These are phyloP conservation scores for Gymnogyps californianus DNA, from an alignment of 2,113 vertebrate species.

Conservation along the genomic window DNA sequence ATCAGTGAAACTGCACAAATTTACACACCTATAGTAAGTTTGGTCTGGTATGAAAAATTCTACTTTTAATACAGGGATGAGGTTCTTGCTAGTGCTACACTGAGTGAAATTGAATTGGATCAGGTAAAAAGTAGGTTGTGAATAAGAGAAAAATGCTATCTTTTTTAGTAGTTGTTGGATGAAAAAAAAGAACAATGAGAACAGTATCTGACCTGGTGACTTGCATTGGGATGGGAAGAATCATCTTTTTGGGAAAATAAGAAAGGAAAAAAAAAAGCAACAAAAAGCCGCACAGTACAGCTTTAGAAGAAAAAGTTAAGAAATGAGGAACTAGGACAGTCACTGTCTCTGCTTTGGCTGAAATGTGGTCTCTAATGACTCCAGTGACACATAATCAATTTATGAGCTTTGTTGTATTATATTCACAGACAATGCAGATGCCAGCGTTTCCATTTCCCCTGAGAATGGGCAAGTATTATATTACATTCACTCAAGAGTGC, in stretches of 20 bases:
- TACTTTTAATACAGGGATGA: background rate
- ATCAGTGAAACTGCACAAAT: background rate
- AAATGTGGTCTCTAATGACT: background rate
- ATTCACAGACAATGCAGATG: background rate
- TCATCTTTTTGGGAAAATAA: background rate
- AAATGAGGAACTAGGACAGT: background rate
- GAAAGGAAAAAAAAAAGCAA: background rate
- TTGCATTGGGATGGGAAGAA: background rate
- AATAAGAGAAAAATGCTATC: background rate
- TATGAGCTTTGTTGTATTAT: background rate
- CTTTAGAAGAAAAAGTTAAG: background rate
- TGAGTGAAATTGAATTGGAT: background rate
- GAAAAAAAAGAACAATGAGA: background rate
- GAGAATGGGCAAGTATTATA: background rate
- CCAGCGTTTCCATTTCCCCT: background rate
- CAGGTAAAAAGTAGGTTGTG: background rate
- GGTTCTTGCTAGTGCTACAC: background rate
- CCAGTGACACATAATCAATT: background rate
- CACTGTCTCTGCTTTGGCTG: background rate
- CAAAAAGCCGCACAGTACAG: rapidly evolving
- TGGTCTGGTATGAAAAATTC: background rate
- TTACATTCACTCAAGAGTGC: background rate
- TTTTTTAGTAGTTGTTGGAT: background rate
- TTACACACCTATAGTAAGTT: background rate
- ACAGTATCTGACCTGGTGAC: background rate